Evolutionary conservation across 2,113 vertebrate genomes (phyloP).

Genomic region (Nothocercus julius): DNA sequence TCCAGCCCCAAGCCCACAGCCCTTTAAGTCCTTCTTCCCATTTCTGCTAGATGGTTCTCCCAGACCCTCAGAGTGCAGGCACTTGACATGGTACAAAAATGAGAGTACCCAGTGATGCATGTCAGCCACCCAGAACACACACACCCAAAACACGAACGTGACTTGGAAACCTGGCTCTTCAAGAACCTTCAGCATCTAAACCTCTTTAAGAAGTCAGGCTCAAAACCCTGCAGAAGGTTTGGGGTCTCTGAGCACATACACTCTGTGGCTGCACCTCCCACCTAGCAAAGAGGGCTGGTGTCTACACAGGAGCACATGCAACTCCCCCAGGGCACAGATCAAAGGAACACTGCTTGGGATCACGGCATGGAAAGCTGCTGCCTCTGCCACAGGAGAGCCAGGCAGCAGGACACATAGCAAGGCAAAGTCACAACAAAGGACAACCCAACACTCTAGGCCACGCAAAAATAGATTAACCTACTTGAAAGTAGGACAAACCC

Average conservation of each 20-base stretch:
- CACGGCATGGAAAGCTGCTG: background rate
- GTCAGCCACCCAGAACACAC: background rate
- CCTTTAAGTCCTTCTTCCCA: background rate
- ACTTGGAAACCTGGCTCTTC: background rate
- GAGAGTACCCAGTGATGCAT: background rate
- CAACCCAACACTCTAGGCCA: background rate
- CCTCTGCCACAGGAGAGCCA: background rate
- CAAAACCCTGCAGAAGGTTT: background rate
- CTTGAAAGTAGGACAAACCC: constrained; percentile 60
- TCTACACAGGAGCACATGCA: background rate
- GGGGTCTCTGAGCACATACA: fast-evolving
- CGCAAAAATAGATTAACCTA: constrained; percentile 71
- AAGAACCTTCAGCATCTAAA: background rate
- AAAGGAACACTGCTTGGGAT: background rate
- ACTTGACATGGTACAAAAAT: background rate
- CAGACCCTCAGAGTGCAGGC: background rate
- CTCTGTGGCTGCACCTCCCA: background rate
- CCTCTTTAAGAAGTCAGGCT: background rate
- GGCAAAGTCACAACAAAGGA: constrained; percentile 61
- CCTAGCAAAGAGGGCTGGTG: background rate
- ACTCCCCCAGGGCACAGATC: background rate
- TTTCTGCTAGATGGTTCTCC: background rate
- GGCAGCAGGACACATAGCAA: fast-evolving
- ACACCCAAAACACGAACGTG: background rate
- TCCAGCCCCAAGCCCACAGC: background rate